These are phyloP conservation scores for Antedon mediterranea DNA, from an alignment of 53 echinoderm and acorn worm genomes.

Conservation along the genomic window DNA sequence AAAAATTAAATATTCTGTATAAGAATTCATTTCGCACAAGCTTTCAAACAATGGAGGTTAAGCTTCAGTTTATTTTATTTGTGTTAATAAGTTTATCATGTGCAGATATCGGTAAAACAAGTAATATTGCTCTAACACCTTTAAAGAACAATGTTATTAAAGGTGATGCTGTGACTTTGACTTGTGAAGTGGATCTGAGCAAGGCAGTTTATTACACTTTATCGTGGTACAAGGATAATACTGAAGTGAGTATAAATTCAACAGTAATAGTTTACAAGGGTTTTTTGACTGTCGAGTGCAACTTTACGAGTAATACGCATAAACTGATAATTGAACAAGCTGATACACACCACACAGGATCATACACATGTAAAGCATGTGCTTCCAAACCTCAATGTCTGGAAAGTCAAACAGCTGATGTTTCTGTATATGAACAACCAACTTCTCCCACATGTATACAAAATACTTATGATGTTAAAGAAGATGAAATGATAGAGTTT, in stretches of 20 bases:
- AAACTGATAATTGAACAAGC: neutral
- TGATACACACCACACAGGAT: neutral
- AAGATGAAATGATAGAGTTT: neutral
- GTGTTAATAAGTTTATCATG: no score
- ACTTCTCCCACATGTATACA: neutral
- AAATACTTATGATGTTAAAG: neutral
- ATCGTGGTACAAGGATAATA: neutral
- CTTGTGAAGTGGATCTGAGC: neutral
- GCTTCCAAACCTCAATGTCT: neutral
- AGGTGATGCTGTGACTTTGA: neutral
- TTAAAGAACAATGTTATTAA: no score
- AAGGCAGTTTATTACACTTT: neutral
- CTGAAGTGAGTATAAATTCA: neutral
- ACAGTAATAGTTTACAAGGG: neutral
- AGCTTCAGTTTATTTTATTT: no score
- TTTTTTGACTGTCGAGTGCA: neutral
- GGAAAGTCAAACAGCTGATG: neutral
- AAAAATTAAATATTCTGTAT: no score
- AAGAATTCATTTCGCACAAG: no score
- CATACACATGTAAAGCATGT: neutral
- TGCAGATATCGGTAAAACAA: no score
- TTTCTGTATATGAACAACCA: neutral
- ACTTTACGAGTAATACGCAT: neutral
- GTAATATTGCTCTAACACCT: no score
- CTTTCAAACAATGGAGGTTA: no score